phyloP scores from a whole-genome alignment of 2,113 vertebrate genomes.

The Hippocampus abdominalis region DNA sequence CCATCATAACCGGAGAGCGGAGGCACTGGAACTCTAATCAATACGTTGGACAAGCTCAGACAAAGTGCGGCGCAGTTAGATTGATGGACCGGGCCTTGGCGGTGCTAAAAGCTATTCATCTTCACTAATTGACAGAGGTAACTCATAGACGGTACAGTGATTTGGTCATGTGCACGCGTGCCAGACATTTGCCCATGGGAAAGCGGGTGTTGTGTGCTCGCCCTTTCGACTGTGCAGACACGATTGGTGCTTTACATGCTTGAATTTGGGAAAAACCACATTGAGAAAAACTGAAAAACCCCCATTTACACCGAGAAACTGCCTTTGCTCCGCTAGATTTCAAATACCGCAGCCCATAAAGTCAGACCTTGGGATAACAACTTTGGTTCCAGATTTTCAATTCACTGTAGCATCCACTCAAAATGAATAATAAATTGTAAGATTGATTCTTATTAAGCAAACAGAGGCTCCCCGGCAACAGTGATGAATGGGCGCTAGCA shows the following conservation, averaged over 20 bases:
- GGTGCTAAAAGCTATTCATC: slow-evolving; percentile 52
- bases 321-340: neutral
- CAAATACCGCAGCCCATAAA: neutral
- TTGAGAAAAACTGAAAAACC: neutral
- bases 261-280: slow-evolving; percentile 4
- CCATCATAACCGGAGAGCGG: slow-evolving; percentile 54
- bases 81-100: slow-evolving; percentile 64
- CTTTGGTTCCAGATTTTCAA: neutral
- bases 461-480: neutral
- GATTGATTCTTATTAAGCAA: too few species aligned
- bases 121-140: slow-evolving; percentile 67
- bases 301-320: slow-evolving; percentile 6
- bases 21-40: slow-evolving; percentile 51
- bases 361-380: slow-evolving; percentile 1
- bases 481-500: neutral
- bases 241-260: slow-evolving; percentile 2
- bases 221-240: slow-evolving; percentile 16
- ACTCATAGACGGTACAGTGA: slow-evolving; percentile 46
- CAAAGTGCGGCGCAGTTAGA: slow-evolving; percentile 32
- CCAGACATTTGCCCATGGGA: slow-evolving; percentile 36
- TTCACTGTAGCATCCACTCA: neutral
- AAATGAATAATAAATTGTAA: neutral
- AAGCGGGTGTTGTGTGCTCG: slow-evolving; percentile 19
- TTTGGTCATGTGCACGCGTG: slow-evolving; percentile 50
- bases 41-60: slow-evolving; percentile 50